A percentile compares a stretch with the other conserved stretches of the same genome.
Conservation (phyloP, 2,888 invertebrate species). For the Terebella lapidaria region DNA sequence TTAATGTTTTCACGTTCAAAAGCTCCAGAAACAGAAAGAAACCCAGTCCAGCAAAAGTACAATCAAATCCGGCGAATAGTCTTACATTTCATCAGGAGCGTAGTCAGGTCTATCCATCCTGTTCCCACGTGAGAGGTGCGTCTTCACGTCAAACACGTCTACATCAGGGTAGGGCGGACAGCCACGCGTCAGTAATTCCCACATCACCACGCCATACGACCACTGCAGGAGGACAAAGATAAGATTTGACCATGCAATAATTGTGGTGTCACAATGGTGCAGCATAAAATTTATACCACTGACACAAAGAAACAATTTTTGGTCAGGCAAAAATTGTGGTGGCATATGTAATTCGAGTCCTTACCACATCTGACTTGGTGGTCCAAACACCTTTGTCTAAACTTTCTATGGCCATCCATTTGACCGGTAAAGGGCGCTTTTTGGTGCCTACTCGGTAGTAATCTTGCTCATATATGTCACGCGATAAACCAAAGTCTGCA, state of each 20-base stretch:
- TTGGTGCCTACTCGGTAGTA: slow-evolving; percentile 55
- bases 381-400: slow-evolving; percentile 51
- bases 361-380: slow-evolving; percentile 55
- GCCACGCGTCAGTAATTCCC: slow-evolving; percentile 53
- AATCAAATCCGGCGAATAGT: too few relatives aligned
- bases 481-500: slow-evolving; percentile 60
- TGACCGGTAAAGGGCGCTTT: slow-evolving; percentile 54
- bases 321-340: too few relatives aligned
- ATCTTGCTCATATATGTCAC: slow-evolving; percentile 58
- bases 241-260: too few relatives aligned
- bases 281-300: neutral
- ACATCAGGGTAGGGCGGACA: slow-evolving; percentile 49
- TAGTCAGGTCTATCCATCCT: slow-evolving; percentile 47
- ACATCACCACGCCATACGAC: slow-evolving; percentile 51
- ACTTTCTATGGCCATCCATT: slow-evolving; percentile 57
- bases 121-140: slow-evolving; percentile 42
- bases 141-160: slow-evolving; percentile 40
- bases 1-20: too few relatives aligned
- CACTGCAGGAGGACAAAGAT: slow-evolving; percentile 38
- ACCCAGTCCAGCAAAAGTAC: too few relatives aligned
- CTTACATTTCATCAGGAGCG: slow-evolving; percentile 31
- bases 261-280: neutral
- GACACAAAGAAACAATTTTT: neutral
- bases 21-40: too few relatives aligned
- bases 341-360: too few relatives aligned